Evolutionary conservation across 2,888 invertebrate species (phyloP).

Genomic region (Troilus luridus): DNA sequence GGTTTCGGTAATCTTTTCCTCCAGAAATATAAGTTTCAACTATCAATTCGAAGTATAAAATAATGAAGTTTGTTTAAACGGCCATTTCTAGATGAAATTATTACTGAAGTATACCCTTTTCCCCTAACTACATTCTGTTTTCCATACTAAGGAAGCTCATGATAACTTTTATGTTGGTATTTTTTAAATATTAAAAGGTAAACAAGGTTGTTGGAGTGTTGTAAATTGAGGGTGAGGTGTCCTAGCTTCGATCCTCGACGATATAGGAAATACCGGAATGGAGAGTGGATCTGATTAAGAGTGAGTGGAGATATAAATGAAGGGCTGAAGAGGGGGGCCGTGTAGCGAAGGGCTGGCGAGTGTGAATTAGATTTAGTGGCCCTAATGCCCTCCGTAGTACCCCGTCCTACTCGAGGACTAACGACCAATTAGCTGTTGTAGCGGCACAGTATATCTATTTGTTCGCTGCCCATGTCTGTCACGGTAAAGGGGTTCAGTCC

Average conservation of each 20-base stretch:
- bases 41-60: no score
- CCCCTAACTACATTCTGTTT: no score
- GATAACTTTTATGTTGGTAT: no score
- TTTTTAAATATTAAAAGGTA: no score
- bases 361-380: constrained; percentile 35
- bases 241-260: neutral
- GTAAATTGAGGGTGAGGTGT: neutral
- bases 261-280: neutral
- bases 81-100: no score
- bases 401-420: neutral
- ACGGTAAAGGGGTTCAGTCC: neutral
- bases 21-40: no score
- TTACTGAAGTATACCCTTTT: no score
- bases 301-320: neutral
- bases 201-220: no score
- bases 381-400: neutral
- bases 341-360: neutral
- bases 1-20: no score
- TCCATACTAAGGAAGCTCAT: no score
- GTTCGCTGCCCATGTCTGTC: neutral
- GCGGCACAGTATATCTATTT: neutral
- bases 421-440: constrained; percentile 34
- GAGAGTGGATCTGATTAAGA: neutral
- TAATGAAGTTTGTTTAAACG: no score
- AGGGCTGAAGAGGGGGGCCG: constrained; percentile 3